Evolutionary conservation across 2,797 vertebrate species (phyloP).

Genomic region (Xenopus petersii): DNA sequence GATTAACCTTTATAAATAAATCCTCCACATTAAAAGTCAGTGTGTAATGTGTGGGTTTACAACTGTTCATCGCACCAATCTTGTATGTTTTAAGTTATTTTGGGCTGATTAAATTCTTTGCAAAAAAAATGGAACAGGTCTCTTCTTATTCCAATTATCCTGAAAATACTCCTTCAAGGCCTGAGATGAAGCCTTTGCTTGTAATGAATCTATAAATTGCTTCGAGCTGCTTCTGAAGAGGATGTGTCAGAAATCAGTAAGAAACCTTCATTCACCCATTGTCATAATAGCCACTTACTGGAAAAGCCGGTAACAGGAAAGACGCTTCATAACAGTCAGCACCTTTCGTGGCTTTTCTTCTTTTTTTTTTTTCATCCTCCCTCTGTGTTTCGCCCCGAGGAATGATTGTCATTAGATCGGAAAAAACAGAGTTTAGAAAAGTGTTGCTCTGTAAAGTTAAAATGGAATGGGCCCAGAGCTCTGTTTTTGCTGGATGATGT

Average conservation of each 20-base stretch:
- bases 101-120: no score
- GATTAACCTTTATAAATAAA: no score
- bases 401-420: slow-evolving; percentile 25
- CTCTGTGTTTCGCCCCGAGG: slow-evolving; percentile 32
- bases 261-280: slow-evolving; percentile 34
- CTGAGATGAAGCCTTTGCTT: neutral
- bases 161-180: neutral
- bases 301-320: slow-evolving; percentile 32
- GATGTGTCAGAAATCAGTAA: slow-evolving; percentile 34
- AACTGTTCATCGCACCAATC: no score
- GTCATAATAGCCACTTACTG: slow-evolving; percentile 38
- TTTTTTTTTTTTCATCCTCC: slow-evolving; percentile 9
- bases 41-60: no score
- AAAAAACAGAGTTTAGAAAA: slow-evolving; percentile 10
- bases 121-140: neutral
- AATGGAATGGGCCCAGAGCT: slow-evolving; percentile 19
- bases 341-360: neutral
- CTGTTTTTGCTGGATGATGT: slow-evolving; percentile 1
- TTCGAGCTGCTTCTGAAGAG: slow-evolving; percentile 10
- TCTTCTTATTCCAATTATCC: neutral
- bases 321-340: slow-evolving; percentile 19
- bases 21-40: no score
- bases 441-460: slow-evolving; percentile 15
- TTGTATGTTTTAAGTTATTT: no score
- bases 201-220: slow-evolving; percentile 21